A percentile compares a stretch with the other conserved stretches of the same genome.
These are phyloP conservation scores for Epinephelus coioides DNA, from an alignment of 2,797 vertebrate genomes.

Conservation along the genomic window DNA sequence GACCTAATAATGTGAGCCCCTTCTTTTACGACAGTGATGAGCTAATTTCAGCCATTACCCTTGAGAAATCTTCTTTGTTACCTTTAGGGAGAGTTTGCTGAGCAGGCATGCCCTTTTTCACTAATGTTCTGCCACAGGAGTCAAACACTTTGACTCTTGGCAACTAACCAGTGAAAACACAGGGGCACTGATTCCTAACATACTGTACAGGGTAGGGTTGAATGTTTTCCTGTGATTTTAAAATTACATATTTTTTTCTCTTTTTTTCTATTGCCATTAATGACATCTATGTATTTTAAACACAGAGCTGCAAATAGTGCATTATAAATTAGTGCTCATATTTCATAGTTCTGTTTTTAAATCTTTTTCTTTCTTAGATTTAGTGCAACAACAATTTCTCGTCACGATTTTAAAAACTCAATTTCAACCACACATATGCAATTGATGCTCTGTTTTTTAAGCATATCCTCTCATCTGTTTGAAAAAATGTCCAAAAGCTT, in stretches of 20 bases:
- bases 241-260: neutral
- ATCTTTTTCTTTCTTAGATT: neutral
- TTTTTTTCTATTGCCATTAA: neutral
- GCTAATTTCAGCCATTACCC: constrained; percentile 72
- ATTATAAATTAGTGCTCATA: neutral
- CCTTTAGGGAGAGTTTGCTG: constrained; percentile 56
- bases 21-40: constrained; percentile 58
- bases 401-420: neutral
- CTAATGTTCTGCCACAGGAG: constrained; percentile 19
- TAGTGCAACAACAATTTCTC: neutral
- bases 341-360: too few relatives aligned
- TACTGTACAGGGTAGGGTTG: too few relatives aligned
- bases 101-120: constrained; percentile 45
- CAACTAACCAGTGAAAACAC: constrained; percentile 1
- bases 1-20: constrained; percentile 54
- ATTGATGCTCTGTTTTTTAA: neutral
- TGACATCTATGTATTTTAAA: neutral
- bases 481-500: neutral
- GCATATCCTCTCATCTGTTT: neutral
- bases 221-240: too few relatives aligned
- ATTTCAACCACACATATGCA: neutral
- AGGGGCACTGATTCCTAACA: neutral
- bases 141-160: constrained; percentile 29
- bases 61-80: constrained; percentile 67
- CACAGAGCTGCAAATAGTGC: neutral